Conservation (phyloP, 2,888 invertebrate species). For the Melanostoma mellinum region DNA sequence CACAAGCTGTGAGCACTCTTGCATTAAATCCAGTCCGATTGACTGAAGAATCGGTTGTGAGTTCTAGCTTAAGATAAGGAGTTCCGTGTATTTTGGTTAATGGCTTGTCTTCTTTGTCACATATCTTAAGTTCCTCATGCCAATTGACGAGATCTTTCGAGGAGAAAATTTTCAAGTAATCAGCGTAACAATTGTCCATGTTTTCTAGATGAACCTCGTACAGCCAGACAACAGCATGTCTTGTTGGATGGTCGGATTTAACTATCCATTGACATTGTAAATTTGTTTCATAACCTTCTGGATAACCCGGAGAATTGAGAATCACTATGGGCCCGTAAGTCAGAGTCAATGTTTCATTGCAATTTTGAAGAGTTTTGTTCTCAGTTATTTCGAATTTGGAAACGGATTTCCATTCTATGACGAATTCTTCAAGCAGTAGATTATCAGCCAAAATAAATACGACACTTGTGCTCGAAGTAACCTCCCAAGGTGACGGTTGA, state of each 20-base stretch:
- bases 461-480: conserved; percentile 86
- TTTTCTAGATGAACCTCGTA: conserved; percentile 85
- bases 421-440: conserved; percentile 76
- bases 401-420: conserved; percentile 77
- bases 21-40: conserved; percentile 88
- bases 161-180: conserved; percentile 85
- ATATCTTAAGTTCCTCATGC: conserved; percentile 84
- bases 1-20: conserved; percentile 85
- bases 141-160: conserved; percentile 83
- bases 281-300: conserved; percentile 85
- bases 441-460: conserved; percentile 83
- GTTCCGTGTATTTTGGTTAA: conserved; percentile 80
- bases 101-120: conserved; percentile 80
- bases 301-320: conserved; percentile 90
- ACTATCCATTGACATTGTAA: conserved; percentile 90
- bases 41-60: conserved; percentile 85
- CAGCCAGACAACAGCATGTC: conserved; percentile 85
- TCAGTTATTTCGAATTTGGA: conserved; percentile 71
- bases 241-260: conserved; percentile 83
- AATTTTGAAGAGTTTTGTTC: conserved; percentile 67
- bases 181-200: conserved; percentile 83
- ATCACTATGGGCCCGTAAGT: conserved; percentile 74
- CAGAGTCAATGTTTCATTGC: conserved; percentile 76
- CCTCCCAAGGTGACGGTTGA: conserved; percentile 75
- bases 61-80: conserved; percentile 86